Evolutionary conservation across 2,888 invertebrate genomes (phyloP), one percentile per base, ranked within the genome.

Genomic region (Salticus scenicus): DNA sequence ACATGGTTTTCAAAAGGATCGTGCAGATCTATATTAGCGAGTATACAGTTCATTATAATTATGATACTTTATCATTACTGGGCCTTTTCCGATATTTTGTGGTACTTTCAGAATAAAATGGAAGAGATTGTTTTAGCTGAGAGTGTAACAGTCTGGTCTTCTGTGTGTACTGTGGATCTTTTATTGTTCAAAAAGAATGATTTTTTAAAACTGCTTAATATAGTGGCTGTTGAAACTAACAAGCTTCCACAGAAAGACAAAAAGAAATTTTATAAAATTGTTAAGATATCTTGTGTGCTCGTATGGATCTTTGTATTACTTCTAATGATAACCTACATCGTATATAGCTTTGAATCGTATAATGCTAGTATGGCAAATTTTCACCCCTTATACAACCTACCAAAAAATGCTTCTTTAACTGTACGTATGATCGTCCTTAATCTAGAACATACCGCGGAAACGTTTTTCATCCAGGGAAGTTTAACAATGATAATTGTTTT

Each of bases 71-170:
- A 37, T 5, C 83, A 83, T 24, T 83, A 83, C 47, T 83, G 72
- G 72, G 77, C 77, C 0, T 7, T 83, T 0, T 77, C 83, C 1
- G 83, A 77, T 30, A 0, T 83, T 1, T 37, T 72, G 1, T 83
- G 75, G 76, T 83, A 72, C 67, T 67, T 77, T 27, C 20, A 57
- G 14, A 66, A 83, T 47, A 12, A n/a, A 7, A 47, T 83, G 0
- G n/a, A 67, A 14, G 77, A 76, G n/a, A 66, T 72, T n/a, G 42
- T 31, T 0, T 27, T 83, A 0, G 83, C 83, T 0, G 83, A 83
- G 5, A 83, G 76, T 20, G 57, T 83, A 0, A 83, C 67, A 24
- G 76, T 77, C 0, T 83, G 83, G 83, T 42, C 77, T 1, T 47
- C 83, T 5, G 77, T 83, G 2, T 51, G 67, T 7, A 83, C 83